Evolutionary conservation across 2,888 invertebrate genomes (phyloP), one percentile per base, ranked within the genome.

Genomic region (Chrysolina oricalcia): DNA sequence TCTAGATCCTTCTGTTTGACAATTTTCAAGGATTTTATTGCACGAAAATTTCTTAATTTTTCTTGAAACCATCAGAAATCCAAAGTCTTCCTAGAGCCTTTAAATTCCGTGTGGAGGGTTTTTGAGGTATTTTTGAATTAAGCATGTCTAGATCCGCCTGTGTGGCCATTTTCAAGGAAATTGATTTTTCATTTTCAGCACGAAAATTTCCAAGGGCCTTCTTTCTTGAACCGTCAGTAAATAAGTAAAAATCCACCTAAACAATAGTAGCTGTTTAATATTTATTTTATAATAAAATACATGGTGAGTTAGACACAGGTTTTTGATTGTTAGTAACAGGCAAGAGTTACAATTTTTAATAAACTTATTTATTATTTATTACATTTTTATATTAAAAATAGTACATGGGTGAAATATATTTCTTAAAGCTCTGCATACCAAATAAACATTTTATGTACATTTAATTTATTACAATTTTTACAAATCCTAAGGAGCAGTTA

Each of bases 361-460:
- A 68, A 74, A 68, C 56, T 56, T 56, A 23, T 56, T 56, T 23
- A 59, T 59, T 59, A 27, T 27, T 59, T 59, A 59, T 59, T 27
- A 59, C 59, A 59, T 59, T 59, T 56, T 59, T 59, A 27, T 59
- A 59, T 59, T 59, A 35, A 59, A 59, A 59, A 59, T 59, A 59
- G 59, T 59, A 78, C 72, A 75, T 73, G 72, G 71, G 73, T 73
- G 72, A 74, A 76, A 72, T 77, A 74, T 71, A 79, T 76, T 75
- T 80, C 77, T 83, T 83, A 83, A 83, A 83, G 82, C 83, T 83
- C 74, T 80, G 73, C 76, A 81, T 81, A 81, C 82, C 80, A 82
- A 81, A 79, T 74, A 77, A 72, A 75, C 70, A 73, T 72, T 77
- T 77, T 79, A 81, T 81, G 63, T 78, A 82, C 77, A 81, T 70